These are phyloP conservation scores for Drosophila melanica DNA, from an alignment of 1,140 invertebrate species.

Conservation along the genomic window DNA sequence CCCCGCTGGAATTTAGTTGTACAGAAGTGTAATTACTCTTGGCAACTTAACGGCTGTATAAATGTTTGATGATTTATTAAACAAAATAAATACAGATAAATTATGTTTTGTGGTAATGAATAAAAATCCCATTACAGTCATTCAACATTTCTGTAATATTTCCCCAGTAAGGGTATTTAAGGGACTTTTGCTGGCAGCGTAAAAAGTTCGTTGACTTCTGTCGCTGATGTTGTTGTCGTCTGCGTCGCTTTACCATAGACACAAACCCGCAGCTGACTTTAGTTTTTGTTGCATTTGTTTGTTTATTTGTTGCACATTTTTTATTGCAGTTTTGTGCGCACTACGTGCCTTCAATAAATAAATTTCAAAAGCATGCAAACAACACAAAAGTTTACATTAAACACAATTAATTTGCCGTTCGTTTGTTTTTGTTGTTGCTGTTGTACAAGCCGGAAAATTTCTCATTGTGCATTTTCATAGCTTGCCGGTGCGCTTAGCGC, in stretches of 20 bases:
- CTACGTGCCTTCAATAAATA: slow-evolving; percentile 72
- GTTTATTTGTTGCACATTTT: slow-evolving; percentile 35
- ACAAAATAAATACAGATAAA: no score
- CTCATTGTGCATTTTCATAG: slow-evolving; percentile 72
- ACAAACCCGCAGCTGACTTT: slow-evolving; percentile 28
- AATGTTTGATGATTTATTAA: no score
- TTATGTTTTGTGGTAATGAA: no score
- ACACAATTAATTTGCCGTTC: slow-evolving; percentile 59
- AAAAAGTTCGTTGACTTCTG: slow-evolving; percentile 66
- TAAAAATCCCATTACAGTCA: background rate
- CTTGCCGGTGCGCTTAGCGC: slow-evolving; percentile 46
- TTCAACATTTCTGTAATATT: background rate
- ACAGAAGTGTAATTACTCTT: slow-evolving; percentile 16
- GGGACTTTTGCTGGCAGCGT: slow-evolving; percentile 48
- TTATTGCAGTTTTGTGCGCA: slow-evolving; percentile 50
- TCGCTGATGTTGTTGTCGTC: slow-evolving; percentile 19
- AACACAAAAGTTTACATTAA: slow-evolving; percentile 45
- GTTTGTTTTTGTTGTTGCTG: slow-evolving; percentile 23
- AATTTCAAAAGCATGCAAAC: slow-evolving; percentile 35
- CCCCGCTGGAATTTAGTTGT: background rate
- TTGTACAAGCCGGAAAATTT: slow-evolving; percentile 74
- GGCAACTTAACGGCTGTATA: background rate
- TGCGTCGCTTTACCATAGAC: slow-evolving; percentile 36
- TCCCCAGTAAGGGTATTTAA: slow-evolving; percentile 24
- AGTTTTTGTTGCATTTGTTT: slow-evolving; percentile 33